phyloP scores from a whole-genome alignment of 2,888 invertebrate species.

The Melieria omissa region DNA sequence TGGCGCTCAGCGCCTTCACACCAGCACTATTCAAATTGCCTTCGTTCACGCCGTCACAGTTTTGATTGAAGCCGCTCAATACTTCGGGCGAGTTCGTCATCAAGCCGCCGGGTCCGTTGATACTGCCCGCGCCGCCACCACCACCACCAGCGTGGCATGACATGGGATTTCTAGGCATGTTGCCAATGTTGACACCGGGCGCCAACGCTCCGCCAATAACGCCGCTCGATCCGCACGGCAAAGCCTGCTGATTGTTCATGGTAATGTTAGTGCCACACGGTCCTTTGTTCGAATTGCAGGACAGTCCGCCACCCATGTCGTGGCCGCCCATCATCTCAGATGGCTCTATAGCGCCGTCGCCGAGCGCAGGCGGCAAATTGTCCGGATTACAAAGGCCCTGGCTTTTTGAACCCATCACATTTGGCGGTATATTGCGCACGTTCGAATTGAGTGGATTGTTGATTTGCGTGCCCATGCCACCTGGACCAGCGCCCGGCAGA shows the following conservation, averaged over 20 bases:
- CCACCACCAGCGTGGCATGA: conserved; percentile 37
- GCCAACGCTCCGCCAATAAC: conserved; percentile 34
- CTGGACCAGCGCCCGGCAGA: conserved; percentile 40
- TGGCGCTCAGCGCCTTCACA: conserved; percentile 38
- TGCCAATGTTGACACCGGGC: conserved; percentile 41
- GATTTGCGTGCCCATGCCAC: conserved; percentile 24
- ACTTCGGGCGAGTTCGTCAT: conserved; percentile 50
- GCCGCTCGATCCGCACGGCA: conserved; percentile 43
- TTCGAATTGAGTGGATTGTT: conserved; percentile 43
- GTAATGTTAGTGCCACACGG: conserved; percentile 11
- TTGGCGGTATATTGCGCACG: conserved; percentile 48
- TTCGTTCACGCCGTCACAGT: conserved; percentile 43
- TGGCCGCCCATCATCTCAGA: conserved; percentile 47
- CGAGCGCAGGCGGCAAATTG: conserved; percentile 52
- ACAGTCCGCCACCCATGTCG: conserved; percentile 33
- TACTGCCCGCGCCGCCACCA: conserved; percentile 40
- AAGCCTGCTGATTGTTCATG: conserved; percentile 36
- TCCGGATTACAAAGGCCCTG: conserved; percentile 37
- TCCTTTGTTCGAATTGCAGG: conserved; percentile 15
- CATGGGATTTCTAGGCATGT: conserved; percentile 36
- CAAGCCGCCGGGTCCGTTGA: conserved; percentile 45
- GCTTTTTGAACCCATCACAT: conserved; percentile 41
- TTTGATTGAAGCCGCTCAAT: conserved; percentile 40
- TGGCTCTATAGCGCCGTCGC: conserved; percentile 53
- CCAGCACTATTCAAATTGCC: conserved; percentile 38